Conservation (phyloP, 2,888 invertebrate species). For the Amblyjoppa proteus region DNA sequence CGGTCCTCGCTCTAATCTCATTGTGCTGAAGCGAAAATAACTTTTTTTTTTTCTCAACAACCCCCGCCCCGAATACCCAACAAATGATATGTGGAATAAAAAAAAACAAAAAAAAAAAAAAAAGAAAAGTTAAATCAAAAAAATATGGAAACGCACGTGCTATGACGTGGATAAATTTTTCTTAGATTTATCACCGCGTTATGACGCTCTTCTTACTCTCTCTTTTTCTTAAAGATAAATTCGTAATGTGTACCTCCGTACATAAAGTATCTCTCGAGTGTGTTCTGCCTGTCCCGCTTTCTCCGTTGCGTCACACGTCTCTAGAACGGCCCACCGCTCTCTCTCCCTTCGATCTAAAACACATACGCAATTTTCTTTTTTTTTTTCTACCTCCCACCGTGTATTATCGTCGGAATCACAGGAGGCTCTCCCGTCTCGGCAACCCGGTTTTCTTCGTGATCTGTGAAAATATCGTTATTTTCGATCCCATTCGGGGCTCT, state of each 20-base stretch:
- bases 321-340: constrained; percentile 36
- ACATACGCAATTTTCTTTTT: constrained; percentile 52
- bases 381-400: constrained; percentile 19
- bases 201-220: constrained; percentile 19
- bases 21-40: constrained; percentile 73
- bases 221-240: constrained; percentile 38
- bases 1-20: constrained; percentile 55
- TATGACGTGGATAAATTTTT: constrained; percentile 9
- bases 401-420: constrained; percentile 46
- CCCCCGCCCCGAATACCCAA: constrained; percentile 49
- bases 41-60: constrained; percentile 62
- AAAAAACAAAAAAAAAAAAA: background rate
- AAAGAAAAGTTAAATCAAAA: constrained; percentile 1
- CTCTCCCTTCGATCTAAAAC: constrained; percentile 62
- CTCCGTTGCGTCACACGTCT: constrained; percentile 42
- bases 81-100: constrained; percentile 15
- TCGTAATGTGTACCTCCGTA: constrained; percentile 60
- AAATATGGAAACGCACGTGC: constrained; percentile 23
- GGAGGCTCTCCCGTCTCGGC: constrained; percentile 42
- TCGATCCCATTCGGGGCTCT: constrained; percentile 47
- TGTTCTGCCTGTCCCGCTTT: constrained; percentile 54
- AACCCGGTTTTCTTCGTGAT: constrained; percentile 66
- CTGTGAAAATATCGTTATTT: constrained; percentile 76
- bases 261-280: constrained; percentile 52
- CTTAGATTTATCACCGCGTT: constrained; percentile 30